Evolutionary conservation across 1,140 invertebrate genomes (phyloP).

Genomic region (Micrasema minimum): DNA sequence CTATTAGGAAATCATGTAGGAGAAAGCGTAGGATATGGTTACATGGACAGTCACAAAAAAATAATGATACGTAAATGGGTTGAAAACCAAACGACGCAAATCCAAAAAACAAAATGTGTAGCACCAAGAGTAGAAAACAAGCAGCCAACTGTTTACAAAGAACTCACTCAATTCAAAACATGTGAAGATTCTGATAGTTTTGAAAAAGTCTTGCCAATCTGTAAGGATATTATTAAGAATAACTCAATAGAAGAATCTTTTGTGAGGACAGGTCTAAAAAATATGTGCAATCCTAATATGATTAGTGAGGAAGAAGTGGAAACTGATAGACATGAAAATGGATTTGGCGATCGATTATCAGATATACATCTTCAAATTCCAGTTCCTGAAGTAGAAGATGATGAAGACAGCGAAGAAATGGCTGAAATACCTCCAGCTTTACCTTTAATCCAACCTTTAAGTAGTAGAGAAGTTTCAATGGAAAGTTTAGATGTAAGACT

Average conservation of each 20-base stretch:
- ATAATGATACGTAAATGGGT: conserved; percentile 95
- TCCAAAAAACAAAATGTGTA: conserved; percentile 68
- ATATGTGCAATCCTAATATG: conserved; percentile 61
- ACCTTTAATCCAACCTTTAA: conserved; percentile 78
- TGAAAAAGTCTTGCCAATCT: conserved; percentile 64
- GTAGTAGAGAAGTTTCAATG: conserved; percentile 81
- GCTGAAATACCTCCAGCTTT: conserved; percentile 80
- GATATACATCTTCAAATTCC: conserved; percentile 37
- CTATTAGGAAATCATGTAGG: conserved; percentile 61
- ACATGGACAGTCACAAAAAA: conserved; percentile 91
- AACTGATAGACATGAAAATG: conserved; percentile 30
- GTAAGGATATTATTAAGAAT: conserved; percentile 63
- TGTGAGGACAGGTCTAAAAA: conserved; percentile 69
- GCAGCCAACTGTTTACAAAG: conserved; percentile 66
- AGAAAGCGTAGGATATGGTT: conserved; percentile 76
- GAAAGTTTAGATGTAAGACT: conserved; percentile 78
- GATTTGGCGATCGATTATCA: conserved; percentile 13
- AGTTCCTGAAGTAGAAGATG: conserved; percentile 70
- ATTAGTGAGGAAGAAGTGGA: conserved; percentile 66
- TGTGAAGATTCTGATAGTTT: conserved; percentile 66
- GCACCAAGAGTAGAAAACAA: conserved; percentile 61
- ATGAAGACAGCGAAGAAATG: conserved; percentile 77
- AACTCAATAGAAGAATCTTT: conserved; percentile 68
- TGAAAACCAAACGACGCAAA: conserved; percentile 87
- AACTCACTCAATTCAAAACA: conserved; percentile 73